Percentiles rank a stretch among this genome's conserved stretches.
phyloP scores from a whole-genome alignment of 2,888 invertebrate genomes.

The Acronicta leporina region DNA sequence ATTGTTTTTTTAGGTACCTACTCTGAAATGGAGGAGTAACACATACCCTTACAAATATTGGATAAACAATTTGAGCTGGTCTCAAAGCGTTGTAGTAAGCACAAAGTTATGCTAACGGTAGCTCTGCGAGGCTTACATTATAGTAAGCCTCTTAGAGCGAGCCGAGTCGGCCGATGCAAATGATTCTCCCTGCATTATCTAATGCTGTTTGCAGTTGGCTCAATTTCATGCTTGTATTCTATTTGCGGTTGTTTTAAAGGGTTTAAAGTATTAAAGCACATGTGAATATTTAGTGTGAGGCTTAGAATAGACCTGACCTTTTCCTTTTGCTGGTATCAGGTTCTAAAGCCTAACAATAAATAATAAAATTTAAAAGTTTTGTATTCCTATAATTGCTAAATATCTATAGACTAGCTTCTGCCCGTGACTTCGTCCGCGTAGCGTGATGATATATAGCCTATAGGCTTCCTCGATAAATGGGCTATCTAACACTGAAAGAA shows the following conservation, averaged over 20 bases:
- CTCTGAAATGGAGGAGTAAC: not conserved
- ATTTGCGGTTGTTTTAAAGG: conserved; percentile 21
- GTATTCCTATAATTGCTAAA: too few relatives aligned
- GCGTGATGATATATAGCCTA: too few relatives aligned
- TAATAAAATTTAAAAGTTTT: too few relatives aligned
- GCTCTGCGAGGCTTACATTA: conserved; percentile 68
- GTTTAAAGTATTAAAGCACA: not conserved
- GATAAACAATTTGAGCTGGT: conserved; percentile 49
- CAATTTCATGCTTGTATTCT: conserved; percentile 38
- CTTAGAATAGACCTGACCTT: not conserved
- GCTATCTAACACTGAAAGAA: too few relatives aligned
- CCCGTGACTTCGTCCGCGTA: too few relatives aligned
- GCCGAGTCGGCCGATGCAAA: conserved; percentile 62
- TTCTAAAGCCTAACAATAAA: not conserved
- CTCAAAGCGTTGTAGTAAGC: conserved; percentile 45
- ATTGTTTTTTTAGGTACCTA: not conserved
- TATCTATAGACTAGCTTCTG: too few relatives aligned
- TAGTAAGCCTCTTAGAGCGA: conserved; percentile 64
- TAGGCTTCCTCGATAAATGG: too few relatives aligned
- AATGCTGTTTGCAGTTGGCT: conserved; percentile 48
- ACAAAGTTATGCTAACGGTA: conserved; percentile 69
- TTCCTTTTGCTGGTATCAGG: not conserved
- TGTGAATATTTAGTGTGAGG: not conserved
- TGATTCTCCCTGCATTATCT: conserved; percentile 52
- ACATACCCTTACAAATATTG: conserved; percentile 38